Percentiles rank a stretch among this genome's conserved stretches.
Conservation (phyloP, 1,140 invertebrate species). For the Pseudomyrmex cubaensis region DNA sequence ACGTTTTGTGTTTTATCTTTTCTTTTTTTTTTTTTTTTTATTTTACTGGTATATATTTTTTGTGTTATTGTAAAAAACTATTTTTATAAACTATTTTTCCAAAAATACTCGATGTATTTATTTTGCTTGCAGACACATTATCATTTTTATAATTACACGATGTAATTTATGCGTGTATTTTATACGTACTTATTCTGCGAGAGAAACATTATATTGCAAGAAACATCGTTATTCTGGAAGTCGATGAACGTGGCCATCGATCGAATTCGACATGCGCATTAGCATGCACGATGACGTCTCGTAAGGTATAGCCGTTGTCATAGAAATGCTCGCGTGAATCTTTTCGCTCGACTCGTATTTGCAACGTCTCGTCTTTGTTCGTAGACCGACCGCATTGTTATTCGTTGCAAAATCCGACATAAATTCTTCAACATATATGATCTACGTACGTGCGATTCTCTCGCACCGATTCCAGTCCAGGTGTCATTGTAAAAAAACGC, state of each 20-base stretch:
- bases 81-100: no score
- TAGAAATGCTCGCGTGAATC: slow-evolving; percentile 33
- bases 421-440: slow-evolving; percentile 6
- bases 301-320: neutral
- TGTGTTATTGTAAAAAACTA: no score
- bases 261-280: slow-evolving; percentile 70
- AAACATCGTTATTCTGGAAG: slow-evolving; percentile 27
- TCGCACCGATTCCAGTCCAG: neutral
- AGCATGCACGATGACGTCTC: slow-evolving; percentile 1
- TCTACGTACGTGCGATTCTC: neutral
- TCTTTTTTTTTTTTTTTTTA: no score
- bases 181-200: no score
- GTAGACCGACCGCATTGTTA: slow-evolving; percentile 6
- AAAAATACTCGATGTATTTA: no score
- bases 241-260: slow-evolving; percentile 60
- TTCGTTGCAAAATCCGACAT: slow-evolving; percentile 10
- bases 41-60: no score
- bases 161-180: no score
- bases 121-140: no score
- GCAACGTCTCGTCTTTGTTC: slow-evolving; percentile 27
- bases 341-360: neutral
- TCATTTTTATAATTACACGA: no score
- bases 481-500: slow-evolving; percentile 9
- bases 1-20: no score
- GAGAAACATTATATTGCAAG: neutral